Conservation (phyloP, 2,113 vertebrate species). For the Vulpes lagopus region DNA sequence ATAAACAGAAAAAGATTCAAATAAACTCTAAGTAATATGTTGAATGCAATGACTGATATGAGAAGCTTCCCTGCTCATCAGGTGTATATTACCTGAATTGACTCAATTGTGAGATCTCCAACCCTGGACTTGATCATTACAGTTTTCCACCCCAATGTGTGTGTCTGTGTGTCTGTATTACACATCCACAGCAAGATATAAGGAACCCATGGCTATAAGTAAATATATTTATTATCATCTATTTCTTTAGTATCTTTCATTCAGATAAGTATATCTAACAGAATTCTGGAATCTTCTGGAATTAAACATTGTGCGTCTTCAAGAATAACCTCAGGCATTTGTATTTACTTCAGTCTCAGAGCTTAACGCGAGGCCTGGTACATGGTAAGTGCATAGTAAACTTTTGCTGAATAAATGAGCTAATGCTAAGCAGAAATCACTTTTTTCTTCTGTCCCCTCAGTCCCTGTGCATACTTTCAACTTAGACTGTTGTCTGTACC, state of each 20-base stretch:
- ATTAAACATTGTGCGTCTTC: not conserved
- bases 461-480: not conserved
- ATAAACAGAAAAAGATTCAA: constrained; percentile 20
- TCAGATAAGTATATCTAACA: not conserved
- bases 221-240: constrained; percentile 19
- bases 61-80: not conserved
- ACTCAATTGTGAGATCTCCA: constrained; percentile 4
- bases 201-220: constrained; percentile 20
- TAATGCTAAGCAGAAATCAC: not conserved
- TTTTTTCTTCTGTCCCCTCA: not conserved
- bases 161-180: not conserved
- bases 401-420: constrained; percentile 19
- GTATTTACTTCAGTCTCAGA: not conserved
- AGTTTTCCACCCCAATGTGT: not conserved
- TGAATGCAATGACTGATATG: not conserved
- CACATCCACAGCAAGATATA: not conserved
- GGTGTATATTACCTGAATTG: not conserved
- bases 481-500: not conserved
- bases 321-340: not conserved
- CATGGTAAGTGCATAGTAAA: not conserved
- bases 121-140: not conserved
- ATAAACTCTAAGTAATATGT: not conserved
- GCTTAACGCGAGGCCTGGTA: not conserved
- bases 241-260: constrained; percentile 11
- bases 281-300: not conserved